Evolutionary conservation across 2,113 vertebrate species (phyloP).

Genomic region (Pardalotus punctatus): DNA sequence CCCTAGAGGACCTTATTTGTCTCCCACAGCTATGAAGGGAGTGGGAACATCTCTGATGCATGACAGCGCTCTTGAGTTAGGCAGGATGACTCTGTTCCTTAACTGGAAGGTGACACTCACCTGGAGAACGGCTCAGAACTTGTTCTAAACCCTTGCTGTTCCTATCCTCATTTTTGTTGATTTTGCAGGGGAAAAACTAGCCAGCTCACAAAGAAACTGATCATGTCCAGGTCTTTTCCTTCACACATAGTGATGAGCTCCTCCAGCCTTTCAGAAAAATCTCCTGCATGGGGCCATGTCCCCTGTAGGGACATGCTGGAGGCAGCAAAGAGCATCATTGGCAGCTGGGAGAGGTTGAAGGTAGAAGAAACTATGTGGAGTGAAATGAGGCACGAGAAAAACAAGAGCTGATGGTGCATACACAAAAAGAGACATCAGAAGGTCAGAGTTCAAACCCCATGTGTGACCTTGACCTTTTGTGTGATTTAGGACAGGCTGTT

Average conservation of each 20-base stretch:
- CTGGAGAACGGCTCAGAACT: neutral
- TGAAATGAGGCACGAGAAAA: neutral
- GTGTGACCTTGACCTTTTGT: neutral
- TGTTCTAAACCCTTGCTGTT: neutral
- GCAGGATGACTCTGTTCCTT: neutral
- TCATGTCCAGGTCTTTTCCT: neutral
- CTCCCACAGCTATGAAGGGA: neutral
- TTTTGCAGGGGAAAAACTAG: neutral
- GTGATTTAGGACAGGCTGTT: neutral
- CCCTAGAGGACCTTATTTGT: neutral
- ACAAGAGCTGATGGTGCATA: neutral
- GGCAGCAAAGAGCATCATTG: neutral
- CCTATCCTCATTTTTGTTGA: neutral
- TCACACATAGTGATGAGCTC: neutral
- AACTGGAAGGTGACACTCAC: neutral
- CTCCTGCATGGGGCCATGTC: neutral
- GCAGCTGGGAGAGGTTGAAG: neutral
- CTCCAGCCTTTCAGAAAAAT: neutral
- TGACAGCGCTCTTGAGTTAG: neutral
- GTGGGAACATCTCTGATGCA: neutral
- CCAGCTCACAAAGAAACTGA: neutral
- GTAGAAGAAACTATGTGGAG: neutral
- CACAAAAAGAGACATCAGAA: neutral
- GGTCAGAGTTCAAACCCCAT: neutral
- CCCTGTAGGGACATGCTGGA: neutral